Conservation (phyloP, 2,797 vertebrate genomes). For the Mormyrops attenuatus region DNA sequence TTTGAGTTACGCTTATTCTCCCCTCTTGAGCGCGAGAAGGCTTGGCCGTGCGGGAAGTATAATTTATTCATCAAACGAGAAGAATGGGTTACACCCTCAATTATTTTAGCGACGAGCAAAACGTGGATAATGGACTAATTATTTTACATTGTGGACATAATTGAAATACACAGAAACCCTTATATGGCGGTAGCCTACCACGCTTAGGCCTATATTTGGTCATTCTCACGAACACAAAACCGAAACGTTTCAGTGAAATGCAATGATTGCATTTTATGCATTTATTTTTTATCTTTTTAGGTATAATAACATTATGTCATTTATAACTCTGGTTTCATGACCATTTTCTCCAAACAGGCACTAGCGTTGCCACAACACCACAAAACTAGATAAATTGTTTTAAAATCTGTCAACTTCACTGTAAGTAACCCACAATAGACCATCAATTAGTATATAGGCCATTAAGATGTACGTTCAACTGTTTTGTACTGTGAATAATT, state of each 20-base stretch:
- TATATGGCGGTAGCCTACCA: neutral
- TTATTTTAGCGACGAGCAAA: neutral
- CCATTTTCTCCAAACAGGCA: neutral
- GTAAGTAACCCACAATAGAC: neutral
- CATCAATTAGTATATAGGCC: neutral
- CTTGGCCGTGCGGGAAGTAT: neutral
- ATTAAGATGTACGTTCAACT: neutral
- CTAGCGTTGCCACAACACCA: neutral
- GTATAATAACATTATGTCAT: neutral
- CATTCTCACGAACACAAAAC: neutral
- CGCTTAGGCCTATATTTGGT: neutral
- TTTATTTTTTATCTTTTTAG: neutral
- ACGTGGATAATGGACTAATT: neutral
- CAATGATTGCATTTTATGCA: neutral
- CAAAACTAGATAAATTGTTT: neutral
- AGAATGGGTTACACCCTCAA: neutral
- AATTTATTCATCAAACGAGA: neutral
- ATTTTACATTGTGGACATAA: neutral
- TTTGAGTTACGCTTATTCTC: neutral
- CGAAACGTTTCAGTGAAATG: neutral
- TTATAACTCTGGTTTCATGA: neutral
- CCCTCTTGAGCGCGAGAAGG: neutral
- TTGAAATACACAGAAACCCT: neutral
- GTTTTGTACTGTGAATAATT: neutral
- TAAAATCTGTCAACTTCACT: neutral